Base-by-base conservation (phyloP, 2,797 vertebrate species). In the Crenuchus spilurus region DNA sequence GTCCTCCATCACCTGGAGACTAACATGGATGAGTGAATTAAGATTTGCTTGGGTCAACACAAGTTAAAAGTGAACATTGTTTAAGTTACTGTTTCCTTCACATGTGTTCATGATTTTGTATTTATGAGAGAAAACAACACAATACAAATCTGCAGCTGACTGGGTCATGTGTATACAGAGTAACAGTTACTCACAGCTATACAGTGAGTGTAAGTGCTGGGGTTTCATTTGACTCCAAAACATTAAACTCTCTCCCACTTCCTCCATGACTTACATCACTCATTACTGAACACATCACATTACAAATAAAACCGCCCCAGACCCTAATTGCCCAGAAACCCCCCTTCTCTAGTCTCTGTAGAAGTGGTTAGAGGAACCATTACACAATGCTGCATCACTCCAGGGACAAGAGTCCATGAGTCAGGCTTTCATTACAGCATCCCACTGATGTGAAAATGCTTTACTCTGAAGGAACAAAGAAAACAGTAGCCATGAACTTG, bases 251-350 rank as follows among this genome's bases (percentile, higher is more conserved):
- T 51, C 52, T 35, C n/a, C 18, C n/a, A 54, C 28, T 55, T 73
- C 39, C 61, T 65, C 24, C 52, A 30, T 61, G 4, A 1, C 33
- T 68, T 54, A 75, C 72, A 51, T 75, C 63, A 74, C 52, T 60
- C 42, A 67, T 60, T 74, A 63, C 61, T 26, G 7, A 63, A 63
- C 61, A 44, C 39, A 63, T 28, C 20, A 37, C 51, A 66, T 66
- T 31, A 58, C 20, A 2, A 41, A 30, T 9, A 54, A 30, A 51
- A 49, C 28, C 22, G 5, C 61, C 62, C 49, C 71, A 57, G 71
- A 35, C 61, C 49, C 62, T 55, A 62, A 73, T 65, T 73, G 30
- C 31, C 61, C 49, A 49, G 33, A 62, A 39, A 46, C 16, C n/a
- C 37, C 37, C 49, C 4, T 28, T 58, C 48, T 14, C 2, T 24